Base-by-base conservation (phyloP, 2,888 invertebrate species). In the Pelosia muscerda region DNA sequence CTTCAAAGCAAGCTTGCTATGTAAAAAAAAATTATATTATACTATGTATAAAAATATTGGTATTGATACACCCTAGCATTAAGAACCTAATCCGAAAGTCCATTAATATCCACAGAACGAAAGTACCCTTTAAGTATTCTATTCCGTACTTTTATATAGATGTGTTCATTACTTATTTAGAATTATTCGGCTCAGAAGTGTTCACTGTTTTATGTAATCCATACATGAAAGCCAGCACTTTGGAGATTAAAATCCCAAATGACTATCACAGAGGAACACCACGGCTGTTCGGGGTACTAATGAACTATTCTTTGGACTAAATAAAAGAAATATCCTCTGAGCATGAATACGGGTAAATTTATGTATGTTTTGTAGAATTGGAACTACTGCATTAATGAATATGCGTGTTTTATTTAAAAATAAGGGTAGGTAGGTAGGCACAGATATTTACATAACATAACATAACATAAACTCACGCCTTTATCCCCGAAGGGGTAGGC, bases 221-320 rank as follows among this genome's bases (percentile, higher is more conserved):
- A 53, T 22, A 67, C 59, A 72, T 26, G 65, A 65, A 74, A 68
- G 63, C 57, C 31, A 49, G 67, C 79, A 80, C 76, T 81, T 77
- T 68, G 68, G 23, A 79, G 73, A 77, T 79, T 77, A 79, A 77
- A 79, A 71, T 72, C 76, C 68, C 65, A 72, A 73, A 81, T 76
- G 71, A 73, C 64, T 71, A 72, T 71, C 68, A 73, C 54, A 73
- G 63, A 66, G 59, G 56, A 57, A 67, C 64, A 76, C 19, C 13
- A 23, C 42, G 61, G n/a, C 55, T 63, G 65, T 60, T 60, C 62
- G 13, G 76, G 25, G 59, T 79, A 77, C 76, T 79, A 77, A 79
- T 81, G 79, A 81, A 76, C 72, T 66, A 64, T 66, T 63, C 66
- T 76, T 61, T 74, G 68, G 67, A 63, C 60, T 59, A 71, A 71